Base-by-base conservation (phyloP, 2,113 vertebrate genomes). In the Oostethus manadensis region DNA sequence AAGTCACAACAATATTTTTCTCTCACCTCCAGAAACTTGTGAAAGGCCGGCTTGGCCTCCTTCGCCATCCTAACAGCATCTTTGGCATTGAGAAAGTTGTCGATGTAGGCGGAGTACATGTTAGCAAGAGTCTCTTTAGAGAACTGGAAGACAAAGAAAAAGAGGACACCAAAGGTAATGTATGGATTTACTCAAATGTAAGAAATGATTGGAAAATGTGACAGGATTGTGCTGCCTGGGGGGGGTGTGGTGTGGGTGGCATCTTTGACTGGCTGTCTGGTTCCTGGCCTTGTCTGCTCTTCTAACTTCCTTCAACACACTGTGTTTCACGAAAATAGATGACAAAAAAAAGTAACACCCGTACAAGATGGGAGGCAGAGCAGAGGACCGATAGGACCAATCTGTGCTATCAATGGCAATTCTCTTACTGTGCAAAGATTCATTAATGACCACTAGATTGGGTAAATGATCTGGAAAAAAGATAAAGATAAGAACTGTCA, bases 71-170 rank as follows among this genome's bases (percentile, higher is more conserved):
- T 91, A 58, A 99, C 95, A 0, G 96, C 97, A 2, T 98, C 97
- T 90, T 96, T 99, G 81, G 97, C 97, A 0, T 95, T 99, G 85
- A 99, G 93, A 64, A 98, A 99, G 81, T 99, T 99, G 77, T 99
- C 97, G 0, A 99, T 97, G 84, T 99, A 99, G 15, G 96, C 96
- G 0, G 96, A 98, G 73, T 99, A 99, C 86, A 95, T 98, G 69
- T 93, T 94, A 57, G 94, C 96, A 18, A 99, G 86, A 73, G 94
- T 83, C 0, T 99, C 97, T 88, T 95, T 99, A 80, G 97, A 98
- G 85, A 99, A 99, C 97, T 99, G 80, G 11, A 68, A 23, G 38
- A n/a, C 66, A 42, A 10, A 35, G 17, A 16, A 18, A 51, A 40
- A 2, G 33, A 62, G 1, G 10, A 47, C 3, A 60, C 14, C 17